Percentiles rank a stretch among this genome's conserved stretches.
Evolutionary conservation across 2,888 invertebrate species (phyloP).

Genomic region (Elmis aenea): DNA sequence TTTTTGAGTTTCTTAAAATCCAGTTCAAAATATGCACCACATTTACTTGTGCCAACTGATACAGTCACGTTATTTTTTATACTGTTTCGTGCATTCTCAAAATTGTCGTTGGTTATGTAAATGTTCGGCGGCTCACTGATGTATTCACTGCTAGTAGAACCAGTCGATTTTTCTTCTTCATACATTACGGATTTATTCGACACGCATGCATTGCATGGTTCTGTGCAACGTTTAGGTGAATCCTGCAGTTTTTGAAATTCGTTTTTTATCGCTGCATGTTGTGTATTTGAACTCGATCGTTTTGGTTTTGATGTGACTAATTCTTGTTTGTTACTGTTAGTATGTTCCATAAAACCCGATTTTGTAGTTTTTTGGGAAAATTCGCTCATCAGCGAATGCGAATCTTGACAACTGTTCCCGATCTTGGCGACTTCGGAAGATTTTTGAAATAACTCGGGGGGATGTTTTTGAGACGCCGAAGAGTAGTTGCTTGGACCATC

Average conservation of each 20-base stretch:
- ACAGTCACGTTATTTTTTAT: slow-evolving; percentile 2
- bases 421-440: no score
- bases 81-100: not conserved
- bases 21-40: slow-evolving; percentile 24
- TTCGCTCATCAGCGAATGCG: not conserved
- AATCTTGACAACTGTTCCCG: not conserved
- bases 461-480: no score
- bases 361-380: not conserved
- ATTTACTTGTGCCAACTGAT: slow-evolving; percentile 1
- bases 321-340: not conserved
- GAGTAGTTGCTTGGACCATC: not conserved
- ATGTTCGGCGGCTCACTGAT: not conserved
- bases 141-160: not conserved
- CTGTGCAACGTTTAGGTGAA: not conserved
- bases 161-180: not conserved
- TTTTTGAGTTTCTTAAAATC: slow-evolving; percentile 46
- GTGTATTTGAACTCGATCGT: not conserved
- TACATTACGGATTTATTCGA: no score
- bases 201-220: not conserved
- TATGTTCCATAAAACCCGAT: no score
- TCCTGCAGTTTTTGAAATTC: not conserved
- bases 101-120: not conserved
- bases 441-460: no score
- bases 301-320: not conserved
- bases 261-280: not conserved